Conservation (phyloP, 2,113 vertebrate species). For the Monopterus albus region DNA sequence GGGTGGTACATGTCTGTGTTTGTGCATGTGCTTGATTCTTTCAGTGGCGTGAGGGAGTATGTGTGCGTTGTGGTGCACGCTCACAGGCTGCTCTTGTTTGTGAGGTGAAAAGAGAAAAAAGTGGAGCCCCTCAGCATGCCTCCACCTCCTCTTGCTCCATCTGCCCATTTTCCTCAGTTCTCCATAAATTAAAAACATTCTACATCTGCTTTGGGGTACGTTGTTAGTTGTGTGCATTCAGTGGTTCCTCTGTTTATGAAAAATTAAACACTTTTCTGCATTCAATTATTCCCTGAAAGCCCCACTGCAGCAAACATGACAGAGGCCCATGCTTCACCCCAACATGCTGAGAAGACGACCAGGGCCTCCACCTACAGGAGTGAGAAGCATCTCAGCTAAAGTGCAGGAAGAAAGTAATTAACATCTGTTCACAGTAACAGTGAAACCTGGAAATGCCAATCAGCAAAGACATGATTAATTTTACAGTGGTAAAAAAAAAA, state of each 20-base stretch:
- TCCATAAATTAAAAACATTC: constrained; percentile 81
- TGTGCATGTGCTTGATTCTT: constrained; percentile 53
- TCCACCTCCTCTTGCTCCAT: constrained; percentile 81
- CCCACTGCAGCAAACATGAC: constrained; percentile 55
- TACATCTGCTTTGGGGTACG: constrained; percentile 82
- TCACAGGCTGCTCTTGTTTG: constrained; percentile 76
- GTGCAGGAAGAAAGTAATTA: constrained; percentile 39
- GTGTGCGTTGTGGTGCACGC: constrained; percentile 67
- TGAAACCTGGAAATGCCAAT: constrained; percentile 51
- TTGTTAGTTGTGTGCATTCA: constrained; percentile 78
- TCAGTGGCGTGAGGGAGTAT: constrained; percentile 67
- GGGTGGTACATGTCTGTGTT: constrained; percentile 51
- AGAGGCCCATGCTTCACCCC: constrained; percentile 52
- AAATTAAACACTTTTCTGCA: constrained; percentile 80
- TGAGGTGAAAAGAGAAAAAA: constrained; percentile 81
- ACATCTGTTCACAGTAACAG: constrained; percentile 76
- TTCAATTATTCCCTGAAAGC: constrained; percentile 70
- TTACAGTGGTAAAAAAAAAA: constrained; percentile 56
- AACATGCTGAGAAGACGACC: constrained; percentile 47
- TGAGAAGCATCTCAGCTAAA: constrained; percentile 49
- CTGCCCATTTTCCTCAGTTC: constrained; percentile 77
- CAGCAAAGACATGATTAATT: constrained; percentile 55
- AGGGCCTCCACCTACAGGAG: constrained; percentile 45
- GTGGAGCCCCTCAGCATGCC: constrained; percentile 78
- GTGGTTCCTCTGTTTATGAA: constrained; percentile 81